Base-by-base conservation (phyloP, 2,113 vertebrate species). In the Symphodus melops region DNA sequence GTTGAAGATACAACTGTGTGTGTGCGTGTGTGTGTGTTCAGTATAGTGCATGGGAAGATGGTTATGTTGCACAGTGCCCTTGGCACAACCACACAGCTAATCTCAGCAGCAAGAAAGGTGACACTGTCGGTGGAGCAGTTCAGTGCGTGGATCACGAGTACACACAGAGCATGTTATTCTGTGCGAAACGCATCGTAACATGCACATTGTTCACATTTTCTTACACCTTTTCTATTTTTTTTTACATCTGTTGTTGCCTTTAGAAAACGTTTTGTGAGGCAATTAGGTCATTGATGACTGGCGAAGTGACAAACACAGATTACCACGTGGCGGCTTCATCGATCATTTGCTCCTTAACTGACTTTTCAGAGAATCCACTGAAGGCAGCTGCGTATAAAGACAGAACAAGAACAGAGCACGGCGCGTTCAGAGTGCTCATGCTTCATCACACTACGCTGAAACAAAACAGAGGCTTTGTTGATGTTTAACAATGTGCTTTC, bases 1-100 rank as follows among this genome's bases (percentile, higher is more conserved):
- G 46, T 57, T 72, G 58, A 71, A 63, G 77, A 74, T 69, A 14
- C 11, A 54, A 42, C 59, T 19, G 46, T 57, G 5, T 56, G 68
- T 53, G 21, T 64, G 25, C n/a, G 53, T 53, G 48, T 55, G 19
- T 55, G n/a, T 9, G 19, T 5, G 55, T 25, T 11, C 9, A 20
- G 1, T 13, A n/a, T 8, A 1, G 49, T 28, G 48, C 36, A 52
- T 19, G 20, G 60, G 51, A 53, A 55, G 17, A 37, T 36, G 57
- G 56, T 56, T 42, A 53, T 53, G 33, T n/a, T 61, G 16, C 36
- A 14, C 28, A 13, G 0, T 3, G 3, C 28, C 20, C 77, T 44
- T 33, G 36, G 57, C 33, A n/a, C n/a, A 41, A 13, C 21, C 55
- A 19, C 17, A 51, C n/a, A 80, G 42, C 62, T 14, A 19, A 72